Conservation (phyloP, 2,888 invertebrate genomes). For the Tetheella fluctuosa region DNA sequence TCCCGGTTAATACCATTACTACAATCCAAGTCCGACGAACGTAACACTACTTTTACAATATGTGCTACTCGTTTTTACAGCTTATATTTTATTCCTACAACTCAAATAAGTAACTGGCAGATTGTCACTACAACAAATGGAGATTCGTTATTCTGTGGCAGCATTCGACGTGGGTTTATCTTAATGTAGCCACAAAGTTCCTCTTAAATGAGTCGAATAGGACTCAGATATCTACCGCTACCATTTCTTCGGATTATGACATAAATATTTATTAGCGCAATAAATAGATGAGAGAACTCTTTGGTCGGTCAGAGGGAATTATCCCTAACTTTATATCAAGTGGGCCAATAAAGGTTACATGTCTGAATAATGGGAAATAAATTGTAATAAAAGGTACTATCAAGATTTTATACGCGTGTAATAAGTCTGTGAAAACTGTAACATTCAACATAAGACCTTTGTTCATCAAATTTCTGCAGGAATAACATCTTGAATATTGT, state of each 20-base stretch:
- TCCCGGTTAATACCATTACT: slow-evolving; percentile 57
- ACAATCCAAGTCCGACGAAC: slow-evolving; percentile 36
- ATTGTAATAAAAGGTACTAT: slow-evolving; percentile 7
- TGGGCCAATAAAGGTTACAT: slow-evolving; percentile 11
- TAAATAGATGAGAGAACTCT: slow-evolving; percentile 59
- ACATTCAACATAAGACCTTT: background rate
- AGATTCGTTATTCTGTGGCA: slow-evolving; percentile 3
- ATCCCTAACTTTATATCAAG: slow-evolving; percentile 51
- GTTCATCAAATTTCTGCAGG: too few species aligned
- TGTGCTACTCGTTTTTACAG: slow-evolving; percentile 18
- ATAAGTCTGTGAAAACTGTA: slow-evolving; percentile 7
- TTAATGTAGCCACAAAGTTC: slow-evolving; percentile 27
- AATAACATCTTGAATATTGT: too few species aligned
- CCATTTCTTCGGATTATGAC: slow-evolving; percentile 70
- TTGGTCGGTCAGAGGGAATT: slow-evolving; percentile 41
- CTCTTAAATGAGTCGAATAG: slow-evolving; percentile 28
- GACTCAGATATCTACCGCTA: slow-evolving; percentile 37
- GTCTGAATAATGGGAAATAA: slow-evolving; percentile 14
- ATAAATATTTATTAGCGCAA: slow-evolving; percentile 69
- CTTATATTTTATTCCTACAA: background rate
- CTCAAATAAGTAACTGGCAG: background rate
- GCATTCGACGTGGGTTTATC: background rate
- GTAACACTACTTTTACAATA: slow-evolving; percentile 30
- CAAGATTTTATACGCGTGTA: slow-evolving; percentile 9
- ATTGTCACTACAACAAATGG: background rate